Evolutionary conservation across 2,797 vertebrate genomes (phyloP).

Genomic region (Lateolabrax maculatus): DNA sequence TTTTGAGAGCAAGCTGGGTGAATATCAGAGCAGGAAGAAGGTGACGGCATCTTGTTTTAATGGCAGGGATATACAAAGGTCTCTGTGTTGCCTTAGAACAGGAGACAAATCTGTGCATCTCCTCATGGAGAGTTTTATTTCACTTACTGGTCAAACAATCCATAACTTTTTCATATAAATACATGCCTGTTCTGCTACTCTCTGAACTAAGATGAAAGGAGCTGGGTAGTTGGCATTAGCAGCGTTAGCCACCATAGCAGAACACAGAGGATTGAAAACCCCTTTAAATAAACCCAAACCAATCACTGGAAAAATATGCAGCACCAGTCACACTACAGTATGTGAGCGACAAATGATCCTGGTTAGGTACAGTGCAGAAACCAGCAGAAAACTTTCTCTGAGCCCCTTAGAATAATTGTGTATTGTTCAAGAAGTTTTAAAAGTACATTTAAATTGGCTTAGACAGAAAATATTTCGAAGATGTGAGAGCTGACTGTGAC

Average conservation of each 20-base stretch:
- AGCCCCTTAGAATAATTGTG: constrained; percentile 4
- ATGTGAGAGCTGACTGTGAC: constrained; percentile 17
- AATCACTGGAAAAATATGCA: background rate
- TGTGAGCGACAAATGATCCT: background rate
- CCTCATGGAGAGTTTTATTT: constrained; percentile 10
- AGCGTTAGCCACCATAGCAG: background rate
- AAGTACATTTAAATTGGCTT: constrained; percentile 20
- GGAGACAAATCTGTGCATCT: constrained; percentile 27
- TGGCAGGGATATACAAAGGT: constrained; percentile 23
- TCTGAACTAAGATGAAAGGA: constrained; percentile 16
- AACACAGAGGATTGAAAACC: constrained; percentile 15
- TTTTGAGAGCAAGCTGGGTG: constrained; percentile 48
- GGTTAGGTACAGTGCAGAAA: background rate
- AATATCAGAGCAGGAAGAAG: constrained; percentile 33
- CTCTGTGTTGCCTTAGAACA: constrained; percentile 7
- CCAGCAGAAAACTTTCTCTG: no score
- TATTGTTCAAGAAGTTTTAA: background rate
- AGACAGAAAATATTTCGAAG: background rate
- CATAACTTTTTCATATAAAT: constrained; percentile 13
- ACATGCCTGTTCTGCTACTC: background rate
- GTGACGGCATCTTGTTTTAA: constrained; percentile 37
- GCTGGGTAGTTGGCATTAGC: constrained; percentile 5
- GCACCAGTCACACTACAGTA: constrained; percentile 1
- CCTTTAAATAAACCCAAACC: constrained; percentile 5
- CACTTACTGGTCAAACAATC: constrained; percentile 29